Percentiles rank a stretch among this genome's conserved stretches.
phyloP scores from a whole-genome alignment of 2,113 vertebrate genomes.

The Tachysurus fulvidraco region DNA sequence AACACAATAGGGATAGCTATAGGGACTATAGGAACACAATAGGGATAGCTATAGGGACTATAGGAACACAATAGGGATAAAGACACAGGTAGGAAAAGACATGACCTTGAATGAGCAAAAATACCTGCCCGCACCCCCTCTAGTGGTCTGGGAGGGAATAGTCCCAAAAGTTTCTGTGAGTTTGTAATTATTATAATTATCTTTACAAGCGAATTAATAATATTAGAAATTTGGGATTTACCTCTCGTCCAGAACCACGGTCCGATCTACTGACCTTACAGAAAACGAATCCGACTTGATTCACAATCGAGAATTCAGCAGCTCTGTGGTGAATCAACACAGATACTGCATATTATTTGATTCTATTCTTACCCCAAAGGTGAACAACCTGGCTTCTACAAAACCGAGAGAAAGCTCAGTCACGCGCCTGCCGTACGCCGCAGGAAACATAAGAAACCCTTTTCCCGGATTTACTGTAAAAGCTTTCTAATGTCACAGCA shows the following conservation, averaged over 20 bases:
- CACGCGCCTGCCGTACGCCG: background rate
- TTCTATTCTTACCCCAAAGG: background rate
- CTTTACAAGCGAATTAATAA: background rate
- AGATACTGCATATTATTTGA: background rate
- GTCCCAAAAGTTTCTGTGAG: too few relatives aligned
- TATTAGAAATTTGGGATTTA: background rate
- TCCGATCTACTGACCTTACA: background rate
- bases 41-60: too few relatives aligned
- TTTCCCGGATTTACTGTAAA: constrained; percentile 55
- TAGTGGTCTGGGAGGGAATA: too few relatives aligned
- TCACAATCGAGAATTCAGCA: background rate
- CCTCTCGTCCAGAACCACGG: background rate
- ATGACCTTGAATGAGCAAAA: too few relatives aligned
- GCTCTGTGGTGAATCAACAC: background rate
- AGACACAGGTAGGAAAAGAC: too few relatives aligned
- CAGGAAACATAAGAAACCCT: constrained; percentile 25
- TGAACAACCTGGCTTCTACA: background rate
- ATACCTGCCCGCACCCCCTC: too few relatives aligned
- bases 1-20: too few relatives aligned
- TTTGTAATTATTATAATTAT: too few relatives aligned
- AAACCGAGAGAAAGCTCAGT: constrained; percentile 1
- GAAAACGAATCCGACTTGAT: background rate
- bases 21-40: too few relatives aligned
- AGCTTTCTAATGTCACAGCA: constrained; percentile 69
- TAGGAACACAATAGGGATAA: too few relatives aligned